Evolutionary conservation across 1,140 invertebrate genomes (phyloP).

Genomic region (Eupristina koningsbergeri): DNA sequence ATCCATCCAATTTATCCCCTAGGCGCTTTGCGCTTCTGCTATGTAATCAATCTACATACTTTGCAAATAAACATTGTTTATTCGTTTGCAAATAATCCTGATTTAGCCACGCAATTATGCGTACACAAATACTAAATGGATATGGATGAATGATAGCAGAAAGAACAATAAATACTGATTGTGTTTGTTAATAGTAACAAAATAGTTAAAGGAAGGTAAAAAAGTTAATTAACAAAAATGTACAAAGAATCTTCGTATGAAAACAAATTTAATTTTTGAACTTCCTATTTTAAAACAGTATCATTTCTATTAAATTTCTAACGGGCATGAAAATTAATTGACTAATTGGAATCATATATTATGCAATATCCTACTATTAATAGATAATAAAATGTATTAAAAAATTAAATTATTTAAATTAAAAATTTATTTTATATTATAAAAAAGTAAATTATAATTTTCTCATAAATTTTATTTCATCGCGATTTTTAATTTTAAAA

Average conservation of each 20-base stretch:
- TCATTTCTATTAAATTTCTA: no score
- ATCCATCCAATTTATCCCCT: slow-evolving; percentile 13
- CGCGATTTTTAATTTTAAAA: no score
- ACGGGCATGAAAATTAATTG: no score
- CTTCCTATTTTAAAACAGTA: no score
- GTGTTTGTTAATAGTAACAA: background rate
- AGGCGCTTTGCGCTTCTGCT: background rate
- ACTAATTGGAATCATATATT: no score
- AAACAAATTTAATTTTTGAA: no score
- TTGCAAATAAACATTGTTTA: slow-evolving; percentile 37
- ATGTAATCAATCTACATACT: slow-evolving; percentile 9
- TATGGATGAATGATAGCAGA: background rate
- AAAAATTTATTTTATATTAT: no score
- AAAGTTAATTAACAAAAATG: background rate
- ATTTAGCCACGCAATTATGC: slow-evolving; percentile 3
- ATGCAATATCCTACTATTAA: no score
- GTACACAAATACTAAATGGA: slow-evolving; percentile 3
- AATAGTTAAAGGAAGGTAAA: background rate
- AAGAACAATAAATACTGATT: slow-evolving; percentile 2
- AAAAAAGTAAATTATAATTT: no score
- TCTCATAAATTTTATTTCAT: no score
- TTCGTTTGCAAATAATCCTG: slow-evolving; percentile 31
- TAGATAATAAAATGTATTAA: no score
- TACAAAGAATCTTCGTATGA: background rate
- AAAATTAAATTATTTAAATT: no score